Base-by-base conservation (phyloP, 2,797 vertebrate species). In the Oryzias dopingdopingensis region DNA sequence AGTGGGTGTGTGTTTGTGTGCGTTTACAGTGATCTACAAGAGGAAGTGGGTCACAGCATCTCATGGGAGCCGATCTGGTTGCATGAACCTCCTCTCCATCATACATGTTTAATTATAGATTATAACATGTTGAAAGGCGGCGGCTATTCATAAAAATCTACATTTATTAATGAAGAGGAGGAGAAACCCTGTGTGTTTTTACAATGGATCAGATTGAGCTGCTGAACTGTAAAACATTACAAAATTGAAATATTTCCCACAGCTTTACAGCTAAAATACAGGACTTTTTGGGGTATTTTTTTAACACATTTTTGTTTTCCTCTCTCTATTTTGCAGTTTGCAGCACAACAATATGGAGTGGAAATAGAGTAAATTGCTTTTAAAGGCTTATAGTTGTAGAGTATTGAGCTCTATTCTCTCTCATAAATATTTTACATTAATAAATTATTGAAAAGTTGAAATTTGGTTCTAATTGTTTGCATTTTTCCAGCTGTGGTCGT, bases 31-130 rank as follows among this genome's bases (percentile, higher is more conserved):
- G 62, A 73, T 59, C 63, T 76, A 85, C 59, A 71, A 70, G 69
- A 79, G 77, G 75, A 89, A 89, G 71, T 89, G 85, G 87, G 87
- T 89, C 88, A 88, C 45, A 45, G 74, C 62, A 74, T 75, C 88
- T 85, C 75, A 2, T 69, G 82, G 83, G 76, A 87, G 54, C 65
- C 65, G 61, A 70, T 81, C 70, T 67, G 72, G 61, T 67, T 78
- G 79, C 68, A 70, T 76, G 62, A 79, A 84, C 79, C 83, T 88
- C 79, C n/a, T 67, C 63, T 73, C 66, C 49, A 71, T 76, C 83
- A 87, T 87, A 59, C 85, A 89, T 84, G 82, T 81, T 88, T 89
- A 84, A 90, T 88, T 76, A 73, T 56, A 57, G 52, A 83, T 77
- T 68, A 67, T 82, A 77, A 77, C 60, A 64, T 74, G 68, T 75